phyloP scores from a whole-genome alignment of 1,140 invertebrate genomes.

The Galleria mellonella region DNA sequence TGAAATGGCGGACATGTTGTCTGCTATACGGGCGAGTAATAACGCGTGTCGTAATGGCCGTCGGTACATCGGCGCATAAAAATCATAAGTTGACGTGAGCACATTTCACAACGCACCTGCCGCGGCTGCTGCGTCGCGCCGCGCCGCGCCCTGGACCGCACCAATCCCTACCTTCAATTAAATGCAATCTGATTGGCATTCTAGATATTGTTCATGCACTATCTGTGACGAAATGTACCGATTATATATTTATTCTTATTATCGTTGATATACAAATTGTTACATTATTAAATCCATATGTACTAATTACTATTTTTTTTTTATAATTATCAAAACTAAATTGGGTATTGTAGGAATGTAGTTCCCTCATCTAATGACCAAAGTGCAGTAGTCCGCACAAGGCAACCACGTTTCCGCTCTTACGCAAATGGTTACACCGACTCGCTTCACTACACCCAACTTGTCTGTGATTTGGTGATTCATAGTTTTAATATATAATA shows the following conservation, averaged over 20 bases:
- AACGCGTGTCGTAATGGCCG: conserved; percentile 42
- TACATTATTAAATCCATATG: too few species aligned
- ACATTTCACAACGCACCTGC: conserved; percentile 36
- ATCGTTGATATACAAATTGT: too few species aligned
- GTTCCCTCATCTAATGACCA: background rate
- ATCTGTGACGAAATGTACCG: too few species aligned
- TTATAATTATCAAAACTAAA: conserved; percentile 5
- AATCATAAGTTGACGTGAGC: conserved; percentile 46
- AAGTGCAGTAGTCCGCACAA: conserved; percentile 19
- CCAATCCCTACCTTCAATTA: background rate
- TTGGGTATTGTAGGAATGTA: background rate
- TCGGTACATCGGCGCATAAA: conserved; percentile 48
- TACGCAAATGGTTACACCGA: conserved; percentile 22
- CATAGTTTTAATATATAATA: background rate
- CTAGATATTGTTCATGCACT: too few species aligned
- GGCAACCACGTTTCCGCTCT: conserved; percentile 30
- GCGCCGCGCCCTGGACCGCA: background rate
- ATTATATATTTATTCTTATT: too few species aligned
- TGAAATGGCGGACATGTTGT: conserved; percentile 30
- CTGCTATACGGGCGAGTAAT: conserved; percentile 13
- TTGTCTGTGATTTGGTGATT: background rate
- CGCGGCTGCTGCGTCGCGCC: conserved; percentile 1
- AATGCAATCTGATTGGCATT: too few species aligned
- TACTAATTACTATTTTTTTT: background rate
- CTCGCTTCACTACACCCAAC: background rate